Percentiles rank a stretch among this genome's conserved stretches.
Conservation (phyloP, 2,888 invertebrate genomes). For the Trissoscelio sp. region DNA sequence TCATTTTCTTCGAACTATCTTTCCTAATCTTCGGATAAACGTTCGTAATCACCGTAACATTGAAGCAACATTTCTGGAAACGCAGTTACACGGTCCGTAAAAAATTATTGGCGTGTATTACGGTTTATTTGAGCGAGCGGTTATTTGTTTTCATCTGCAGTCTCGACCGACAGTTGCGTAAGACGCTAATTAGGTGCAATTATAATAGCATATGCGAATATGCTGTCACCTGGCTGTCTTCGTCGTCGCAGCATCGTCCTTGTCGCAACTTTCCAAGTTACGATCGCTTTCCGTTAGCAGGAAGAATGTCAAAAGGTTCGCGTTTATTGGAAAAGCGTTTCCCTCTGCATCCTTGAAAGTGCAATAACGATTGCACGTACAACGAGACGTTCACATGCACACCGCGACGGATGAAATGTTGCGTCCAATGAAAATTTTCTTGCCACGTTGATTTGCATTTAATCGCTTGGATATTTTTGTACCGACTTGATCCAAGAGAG, state of each 20-base stretch:
- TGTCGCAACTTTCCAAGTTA: conserved; percentile 63
- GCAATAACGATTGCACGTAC: conserved; percentile 39
- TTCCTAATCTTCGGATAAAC: conserved; percentile 13
- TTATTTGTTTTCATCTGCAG: conserved; percentile 51
- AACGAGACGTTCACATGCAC: conserved; percentile 17
- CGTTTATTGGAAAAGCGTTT: conserved; percentile 64
- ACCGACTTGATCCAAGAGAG: neutral
- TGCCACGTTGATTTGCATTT: conserved; percentile 34
- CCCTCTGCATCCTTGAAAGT: conserved; percentile 65
- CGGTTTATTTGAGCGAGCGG: conserved; percentile 41
- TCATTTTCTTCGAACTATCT: conserved; percentile 23
- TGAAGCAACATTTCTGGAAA: conserved; percentile 28
- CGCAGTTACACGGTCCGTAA: conserved; percentile 5
- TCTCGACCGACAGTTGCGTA: conserved; percentile 17
- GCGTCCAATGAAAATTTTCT: conserved; percentile 49
- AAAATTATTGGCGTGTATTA: conserved; percentile 28
- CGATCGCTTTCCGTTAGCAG: conserved; percentile 62
- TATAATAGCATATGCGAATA: conserved; percentile 56
- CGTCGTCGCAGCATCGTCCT: conserved; percentile 48
- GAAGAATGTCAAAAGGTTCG: conserved; percentile 67
- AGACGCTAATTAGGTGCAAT: conserved; percentile 57
- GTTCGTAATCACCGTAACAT: conserved; percentile 19
- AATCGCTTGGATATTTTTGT: conserved; percentile 11
- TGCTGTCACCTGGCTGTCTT: conserved; percentile 35
- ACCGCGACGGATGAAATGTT: conserved; percentile 45